phyloP scores from a whole-genome alignment of 2,797 vertebrate genomes.

The Sphaeramia orbicularis region DNA sequence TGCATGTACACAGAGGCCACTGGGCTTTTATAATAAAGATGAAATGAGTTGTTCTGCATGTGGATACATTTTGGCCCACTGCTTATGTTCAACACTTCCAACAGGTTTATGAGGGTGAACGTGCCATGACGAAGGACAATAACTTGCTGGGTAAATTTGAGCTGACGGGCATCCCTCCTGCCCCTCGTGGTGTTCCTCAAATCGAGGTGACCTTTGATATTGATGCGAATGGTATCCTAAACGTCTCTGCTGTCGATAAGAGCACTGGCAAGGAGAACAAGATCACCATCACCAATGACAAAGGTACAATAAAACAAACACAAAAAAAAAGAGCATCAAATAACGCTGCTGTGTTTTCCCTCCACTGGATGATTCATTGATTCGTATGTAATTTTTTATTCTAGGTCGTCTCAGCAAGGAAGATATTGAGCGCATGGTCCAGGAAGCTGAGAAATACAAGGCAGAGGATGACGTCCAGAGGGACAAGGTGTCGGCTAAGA shows the following conservation, averaged over 20 bases:
- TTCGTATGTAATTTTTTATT: too few species aligned
- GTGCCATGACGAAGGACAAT: slow-evolving; percentile 95
- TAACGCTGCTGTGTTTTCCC: too few species aligned
- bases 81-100: too few species aligned
- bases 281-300: slow-evolving; percentile 96
- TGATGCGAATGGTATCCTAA: slow-evolving; percentile 95
- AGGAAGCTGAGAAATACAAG: slow-evolving; percentile 97
- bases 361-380: too few species aligned
- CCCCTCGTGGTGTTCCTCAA: slow-evolving; percentile 95
- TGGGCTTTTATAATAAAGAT: too few species aligned
- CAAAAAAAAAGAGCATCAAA: too few species aligned
- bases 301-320: too few species aligned
- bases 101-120: slow-evolving; percentile 94
- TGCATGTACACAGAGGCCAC: too few species aligned
- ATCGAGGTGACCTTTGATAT: slow-evolving; percentile 95
- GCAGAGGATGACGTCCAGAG: slow-evolving; percentile 90
- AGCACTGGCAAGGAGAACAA: slow-evolving; percentile 98
- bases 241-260: slow-evolving; percentile 96
- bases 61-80: too few species aligned
- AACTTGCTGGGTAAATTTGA: slow-evolving; percentile 95
- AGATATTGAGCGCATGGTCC: slow-evolving; percentile 98
- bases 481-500: slow-evolving; percentile 89
- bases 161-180: slow-evolving; percentile 95
- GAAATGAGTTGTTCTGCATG: too few species aligned
- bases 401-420: slow-evolving; percentile 96